A percentile compares a stretch with the other conserved stretches of the same genome.
These are phyloP conservation scores for Vultur gryphus DNA, from an alignment of 2,797 vertebrate species.

Conservation along the genomic window DNA sequence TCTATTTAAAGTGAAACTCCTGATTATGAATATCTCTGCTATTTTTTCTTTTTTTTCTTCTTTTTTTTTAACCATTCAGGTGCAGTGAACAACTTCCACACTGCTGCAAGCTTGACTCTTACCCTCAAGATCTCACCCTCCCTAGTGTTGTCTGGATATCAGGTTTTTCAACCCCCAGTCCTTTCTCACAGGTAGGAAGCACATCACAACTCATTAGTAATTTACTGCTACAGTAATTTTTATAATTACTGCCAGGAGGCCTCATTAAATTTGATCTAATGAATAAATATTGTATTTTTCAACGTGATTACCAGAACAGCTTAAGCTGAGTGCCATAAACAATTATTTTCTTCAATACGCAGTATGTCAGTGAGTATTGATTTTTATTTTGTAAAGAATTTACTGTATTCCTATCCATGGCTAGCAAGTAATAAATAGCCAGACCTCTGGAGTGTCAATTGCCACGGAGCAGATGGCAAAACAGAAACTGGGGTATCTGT, in stretches of 20 bases:
- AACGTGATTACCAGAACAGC: slow-evolving; percentile 99
- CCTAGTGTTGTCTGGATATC: slow-evolving; percentile 88
- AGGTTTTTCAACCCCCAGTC: slow-evolving; percentile 89
- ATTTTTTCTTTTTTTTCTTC: neutral
- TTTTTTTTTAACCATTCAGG: slow-evolving; percentile 51
- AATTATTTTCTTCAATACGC: slow-evolving; percentile 99
- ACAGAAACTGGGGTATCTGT: neutral
- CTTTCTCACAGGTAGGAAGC: slow-evolving; percentile 96
- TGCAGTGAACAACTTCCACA: slow-evolving; percentile 76
- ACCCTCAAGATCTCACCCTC: slow-evolving; percentile 80
- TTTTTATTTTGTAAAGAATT: slow-evolving; percentile 79
- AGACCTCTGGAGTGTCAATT: slow-evolving; percentile 13
- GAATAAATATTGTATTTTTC: slow-evolving; percentile 99
- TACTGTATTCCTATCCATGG: slow-evolving; percentile 63
- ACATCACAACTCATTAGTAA: slow-evolving; percentile 95
- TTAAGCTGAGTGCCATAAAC: slow-evolving; percentile 99
- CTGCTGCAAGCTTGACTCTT: slow-evolving; percentile 81
- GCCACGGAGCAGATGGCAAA: neutral
- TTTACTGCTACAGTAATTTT: slow-evolving; percentile 99
- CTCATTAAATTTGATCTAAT: slow-evolving; percentile 99
- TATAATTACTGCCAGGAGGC: slow-evolving; percentile 99
- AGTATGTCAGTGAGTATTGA: slow-evolving; percentile 89
- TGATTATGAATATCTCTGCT: neutral
- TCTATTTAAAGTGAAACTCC: slow-evolving; percentile 14
- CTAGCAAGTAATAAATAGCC: slow-evolving; percentile 61